These are phyloP conservation scores for Argyresthia goedartella DNA, from an alignment of 2,888 invertebrate genomes.

Conservation along the genomic window DNA sequence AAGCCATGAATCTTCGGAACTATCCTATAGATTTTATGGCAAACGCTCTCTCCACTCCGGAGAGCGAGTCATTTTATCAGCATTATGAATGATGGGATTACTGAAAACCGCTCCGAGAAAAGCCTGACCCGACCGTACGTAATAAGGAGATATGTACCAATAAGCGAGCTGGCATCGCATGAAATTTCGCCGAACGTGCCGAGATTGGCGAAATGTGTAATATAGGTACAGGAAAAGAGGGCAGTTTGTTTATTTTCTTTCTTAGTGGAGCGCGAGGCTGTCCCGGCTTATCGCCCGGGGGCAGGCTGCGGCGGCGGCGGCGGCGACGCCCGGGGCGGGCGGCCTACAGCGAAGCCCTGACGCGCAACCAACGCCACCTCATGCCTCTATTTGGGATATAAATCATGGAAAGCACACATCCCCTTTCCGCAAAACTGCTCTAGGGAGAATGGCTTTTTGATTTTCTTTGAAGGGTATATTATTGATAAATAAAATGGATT, in stretches of 20 bases:
- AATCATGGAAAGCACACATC: slow-evolving; percentile 66
- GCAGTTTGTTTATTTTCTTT: slow-evolving; percentile 64
- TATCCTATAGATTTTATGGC: background rate
- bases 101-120: background rate
- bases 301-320: slow-evolving; percentile 30
- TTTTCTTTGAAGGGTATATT: slow-evolving; percentile 40
- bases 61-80: background rate
- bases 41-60: too few species aligned
- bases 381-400: slow-evolving; percentile 55
- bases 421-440: slow-evolving; percentile 55
- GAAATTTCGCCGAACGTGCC: slow-evolving; percentile 14
- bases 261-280: slow-evolving; percentile 31
- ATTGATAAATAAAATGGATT: slow-evolving; percentile 35
- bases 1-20: background rate
- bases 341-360: background rate
- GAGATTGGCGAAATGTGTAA: slow-evolving; percentile 50
- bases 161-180: background rate
- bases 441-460: slow-evolving; percentile 35
- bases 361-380: slow-evolving; percentile 14
- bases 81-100: background rate
- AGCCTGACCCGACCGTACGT: background rate
- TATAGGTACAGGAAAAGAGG: slow-evolving; percentile 18
- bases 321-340: background rate
- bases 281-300: slow-evolving; percentile 58
- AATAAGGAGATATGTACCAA: background rate